Percentiles rank a stretch among this genome's conserved stretches.
phyloP scores from a whole-genome alignment of 2,888 invertebrate genomes.

The Volucella inflata region DNA sequence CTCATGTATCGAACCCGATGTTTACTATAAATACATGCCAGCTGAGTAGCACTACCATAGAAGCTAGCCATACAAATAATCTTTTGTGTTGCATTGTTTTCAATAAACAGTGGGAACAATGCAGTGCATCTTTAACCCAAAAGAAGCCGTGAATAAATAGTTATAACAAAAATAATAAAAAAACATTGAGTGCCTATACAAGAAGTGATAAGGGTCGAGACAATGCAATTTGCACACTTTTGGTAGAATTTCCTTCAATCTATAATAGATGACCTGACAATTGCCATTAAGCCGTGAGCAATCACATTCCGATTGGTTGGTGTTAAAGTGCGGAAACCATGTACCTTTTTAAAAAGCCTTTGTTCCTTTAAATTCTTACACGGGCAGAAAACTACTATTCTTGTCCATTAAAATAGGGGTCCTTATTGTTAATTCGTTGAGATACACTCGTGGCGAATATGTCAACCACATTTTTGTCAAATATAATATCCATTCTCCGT shows the following conservation, averaged over 20 bases:
- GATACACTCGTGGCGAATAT: constrained; percentile 44
- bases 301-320: constrained; percentile 61
- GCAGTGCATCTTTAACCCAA: constrained; percentile 22
- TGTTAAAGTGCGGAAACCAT: constrained; percentile 48
- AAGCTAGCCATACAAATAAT: constrained; percentile 64
- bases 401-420: constrained; percentile 45
- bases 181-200: constrained; percentile 1
- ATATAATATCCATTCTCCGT: constrained; percentile 9
- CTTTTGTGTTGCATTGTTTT: constrained; percentile 54
- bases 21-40: constrained; percentile 47
- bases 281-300: constrained; percentile 27
- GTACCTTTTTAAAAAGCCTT: constrained; percentile 24
- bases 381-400: constrained; percentile 38
- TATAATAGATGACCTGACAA: constrained; percentile 14
- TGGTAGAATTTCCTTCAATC: constrained; percentile 19
- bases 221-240: constrained; percentile 36
- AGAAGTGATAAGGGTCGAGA: constrained; percentile 52
- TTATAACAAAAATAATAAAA: not conserved
- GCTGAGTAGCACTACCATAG: constrained; percentile 24
- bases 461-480: constrained; percentile 35
- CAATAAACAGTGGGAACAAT: constrained; percentile 52
- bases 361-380: constrained; percentile 13
- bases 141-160: constrained; percentile 47
- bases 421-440: constrained; percentile 44
- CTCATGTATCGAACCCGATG: constrained; percentile 2